Percentiles rank a stretch among this genome's conserved stretches.
Evolutionary conservation across 2,113 vertebrate species (phyloP).

Genomic region (Zapornia atra): DNA sequence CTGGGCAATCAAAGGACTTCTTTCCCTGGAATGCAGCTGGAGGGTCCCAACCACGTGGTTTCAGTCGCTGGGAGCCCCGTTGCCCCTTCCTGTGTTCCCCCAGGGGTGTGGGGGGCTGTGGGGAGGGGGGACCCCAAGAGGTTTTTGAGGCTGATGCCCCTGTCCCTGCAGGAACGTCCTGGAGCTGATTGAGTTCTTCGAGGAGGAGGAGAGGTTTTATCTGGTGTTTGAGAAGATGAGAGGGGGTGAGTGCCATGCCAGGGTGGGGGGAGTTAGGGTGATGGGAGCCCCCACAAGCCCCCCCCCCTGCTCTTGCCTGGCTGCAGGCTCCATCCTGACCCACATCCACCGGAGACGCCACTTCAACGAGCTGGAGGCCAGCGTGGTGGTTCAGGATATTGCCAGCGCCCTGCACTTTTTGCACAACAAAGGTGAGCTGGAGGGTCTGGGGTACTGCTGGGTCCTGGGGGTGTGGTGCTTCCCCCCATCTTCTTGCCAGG

Average conservation of each 20-base stretch:
- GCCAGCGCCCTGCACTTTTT: slow-evolving; percentile 94
- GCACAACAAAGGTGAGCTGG: slow-evolving; percentile 91
- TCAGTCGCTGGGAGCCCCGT: neutral
- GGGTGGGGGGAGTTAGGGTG: rapidly evolving
- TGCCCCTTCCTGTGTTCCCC: rapidly evolving
- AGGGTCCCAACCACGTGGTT: neutral
- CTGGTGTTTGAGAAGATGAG: slow-evolving; percentile 97
- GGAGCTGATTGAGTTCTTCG: slow-evolving; percentile 97
- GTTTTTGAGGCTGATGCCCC: neutral
- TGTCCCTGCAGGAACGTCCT: slow-evolving; percentile 86
- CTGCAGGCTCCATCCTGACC: slow-evolving; percentile 90
- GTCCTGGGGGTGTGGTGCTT: neutral
- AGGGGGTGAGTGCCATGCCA: slow-evolving; percentile 77
- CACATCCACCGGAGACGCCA: slow-evolving; percentile 93
- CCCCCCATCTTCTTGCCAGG: neutral
- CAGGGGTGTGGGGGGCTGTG: neutral
- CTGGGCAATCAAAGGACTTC: neutral
- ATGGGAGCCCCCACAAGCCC: neutral
- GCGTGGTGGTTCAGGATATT: slow-evolving; percentile 94
- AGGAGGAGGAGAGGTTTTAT: slow-evolving; percentile 98
- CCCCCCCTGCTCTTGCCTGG: rapidly evolving
- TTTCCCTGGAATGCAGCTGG: neutral
- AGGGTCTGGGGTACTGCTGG: no score
- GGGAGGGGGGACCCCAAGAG: neutral
- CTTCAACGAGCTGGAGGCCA: slow-evolving; percentile 95